Evolutionary conservation across 2,888 invertebrate genomes (phyloP), one percentile per base, ranked within the genome.

Genomic region (Aricia artaxerxes): DNA sequence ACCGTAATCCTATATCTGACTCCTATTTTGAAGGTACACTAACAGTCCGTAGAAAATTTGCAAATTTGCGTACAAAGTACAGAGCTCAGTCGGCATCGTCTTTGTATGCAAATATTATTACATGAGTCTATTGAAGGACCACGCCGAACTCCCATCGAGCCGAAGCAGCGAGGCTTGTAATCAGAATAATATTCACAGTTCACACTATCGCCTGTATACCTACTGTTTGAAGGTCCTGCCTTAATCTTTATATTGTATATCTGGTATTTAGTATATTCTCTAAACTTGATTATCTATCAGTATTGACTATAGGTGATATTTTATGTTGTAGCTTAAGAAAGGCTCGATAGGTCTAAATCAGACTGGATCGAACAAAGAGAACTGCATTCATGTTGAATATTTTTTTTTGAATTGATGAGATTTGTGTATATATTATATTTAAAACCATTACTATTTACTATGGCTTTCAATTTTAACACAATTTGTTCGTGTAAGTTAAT

Each of bases 91-190:
- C 84, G 86, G 85, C 85, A 90, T 89, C 88, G 88, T 88, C 89
- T 91, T 91, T 91, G 86, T 90, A 92, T 92, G 92, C 90, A 91
- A 92, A 91, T 92, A 90, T 89, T 91, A 91, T 91, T 91, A 88
- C 87, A 86, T 86, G 86, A 88, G 88, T 88, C 88, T 89, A 90
- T 89, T 88, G 89, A 90, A 90, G 89, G 89, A 89, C 89, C 88
- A 87, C 87, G 88, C 87, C 82, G 86, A 89, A 87, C 85, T 86
- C 83, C 86, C 86, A 89, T 88, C 85, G 87, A 87, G 86, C 85
- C 83, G 83, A 84, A 85, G 86, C 85, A 86, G 84, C 84, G 83
- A 84, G 85, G 85, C 84, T 83, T 84, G 82, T 89, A 88, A 88
- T 89, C 89, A 87, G 86, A 84, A 85, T 86, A 85, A 83, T 83